Percentiles rank a stretch among this genome's conserved stretches.
Evolutionary conservation across 2,797 vertebrate genomes (phyloP).

Genomic region (Acrossocheilus fasciatus): DNA sequence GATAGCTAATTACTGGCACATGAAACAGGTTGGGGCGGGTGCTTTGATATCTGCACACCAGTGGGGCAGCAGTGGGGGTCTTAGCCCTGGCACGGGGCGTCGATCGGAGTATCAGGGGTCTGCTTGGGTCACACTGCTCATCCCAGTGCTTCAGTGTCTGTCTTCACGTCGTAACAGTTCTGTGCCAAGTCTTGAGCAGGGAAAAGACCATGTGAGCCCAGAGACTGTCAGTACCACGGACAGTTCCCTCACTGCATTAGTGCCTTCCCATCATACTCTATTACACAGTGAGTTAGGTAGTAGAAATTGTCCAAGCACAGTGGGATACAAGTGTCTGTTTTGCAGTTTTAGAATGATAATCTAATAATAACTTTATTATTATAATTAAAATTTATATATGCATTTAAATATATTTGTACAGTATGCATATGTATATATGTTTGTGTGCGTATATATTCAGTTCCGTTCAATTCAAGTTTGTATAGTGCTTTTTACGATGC

Average conservation of each 20-base stretch:
- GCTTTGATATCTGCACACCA: slow-evolving; percentile 72
- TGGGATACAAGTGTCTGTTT: neutral
- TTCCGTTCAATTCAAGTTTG: too few species aligned
- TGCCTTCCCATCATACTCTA: neutral
- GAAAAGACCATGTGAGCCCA: slow-evolving; percentile 13
- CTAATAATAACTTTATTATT: neutral
- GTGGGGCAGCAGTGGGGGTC: slow-evolving; percentile 68
- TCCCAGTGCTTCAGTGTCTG: neutral
- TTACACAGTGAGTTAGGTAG: neutral
- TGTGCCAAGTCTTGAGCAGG: slow-evolving; percentile 9
- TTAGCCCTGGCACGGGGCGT: slow-evolving; percentile 52
- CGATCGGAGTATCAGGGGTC: slow-evolving; percentile 52
- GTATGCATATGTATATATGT: neutral
- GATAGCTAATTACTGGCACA: slow-evolving; percentile 75
- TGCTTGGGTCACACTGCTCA: slow-evolving; percentile 36
- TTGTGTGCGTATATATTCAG: neutral
- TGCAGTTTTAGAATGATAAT: neutral
- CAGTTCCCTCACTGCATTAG: slow-evolving; percentile 5
- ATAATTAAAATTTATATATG: neutral
- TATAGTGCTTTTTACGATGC: too few species aligned
- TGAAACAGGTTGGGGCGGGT: slow-evolving; percentile 69
- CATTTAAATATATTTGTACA: neutral
- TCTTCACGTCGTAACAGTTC: neutral
- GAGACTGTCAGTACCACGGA: slow-evolving; percentile 26
- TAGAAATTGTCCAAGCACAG: neutral